These are phyloP conservation scores for Thymallus thymallus DNA, from an alignment of 2,113 vertebrate genomes.

Conservation along the genomic window DNA sequence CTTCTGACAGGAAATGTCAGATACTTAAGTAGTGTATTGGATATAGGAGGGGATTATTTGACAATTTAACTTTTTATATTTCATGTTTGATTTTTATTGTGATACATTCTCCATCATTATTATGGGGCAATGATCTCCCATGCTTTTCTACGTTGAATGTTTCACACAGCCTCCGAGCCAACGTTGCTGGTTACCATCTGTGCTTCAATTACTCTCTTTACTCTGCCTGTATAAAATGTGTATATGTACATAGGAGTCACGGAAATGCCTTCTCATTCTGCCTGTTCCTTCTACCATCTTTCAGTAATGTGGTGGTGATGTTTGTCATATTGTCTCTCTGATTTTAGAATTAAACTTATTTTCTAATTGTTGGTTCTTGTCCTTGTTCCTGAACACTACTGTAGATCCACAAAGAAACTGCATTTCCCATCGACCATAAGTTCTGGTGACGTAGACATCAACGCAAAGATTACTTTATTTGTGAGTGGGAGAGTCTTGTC, in stretches of 20 bases:
- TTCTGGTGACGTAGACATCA: no score
- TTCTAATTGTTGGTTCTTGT: conserved; percentile 60
- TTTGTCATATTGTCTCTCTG: conserved; percentile 58
- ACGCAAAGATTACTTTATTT: no score
- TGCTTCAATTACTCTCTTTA: conserved; percentile 73
- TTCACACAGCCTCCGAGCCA: conserved; percentile 55
- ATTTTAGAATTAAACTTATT: conserved; percentile 75
- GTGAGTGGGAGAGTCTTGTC: no score
- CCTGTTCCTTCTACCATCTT: conserved; percentile 72
- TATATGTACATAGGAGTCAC: conserved; percentile 77
- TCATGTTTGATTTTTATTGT: conserved; percentile 48
- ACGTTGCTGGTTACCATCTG: conserved; percentile 58
- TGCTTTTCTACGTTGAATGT: conserved; percentile 73
- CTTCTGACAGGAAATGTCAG: conserved; percentile 50
- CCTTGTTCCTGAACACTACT: neutral
- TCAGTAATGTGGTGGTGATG: conserved; percentile 68
- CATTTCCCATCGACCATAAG: no score
- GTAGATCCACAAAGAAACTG: no score
- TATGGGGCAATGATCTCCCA: conserved; percentile 51
- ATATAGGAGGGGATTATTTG: conserved; percentile 40
- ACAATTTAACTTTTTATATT: conserved; percentile 32
- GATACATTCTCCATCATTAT: conserved; percentile 58
- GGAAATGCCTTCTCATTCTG: conserved; percentile 77
- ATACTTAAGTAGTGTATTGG: conserved; percentile 53
- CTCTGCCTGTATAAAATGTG: conserved; percentile 71